phyloP scores from a whole-genome alignment of 2,113 vertebrate species.

The Phylloscopus trochilus region DNA sequence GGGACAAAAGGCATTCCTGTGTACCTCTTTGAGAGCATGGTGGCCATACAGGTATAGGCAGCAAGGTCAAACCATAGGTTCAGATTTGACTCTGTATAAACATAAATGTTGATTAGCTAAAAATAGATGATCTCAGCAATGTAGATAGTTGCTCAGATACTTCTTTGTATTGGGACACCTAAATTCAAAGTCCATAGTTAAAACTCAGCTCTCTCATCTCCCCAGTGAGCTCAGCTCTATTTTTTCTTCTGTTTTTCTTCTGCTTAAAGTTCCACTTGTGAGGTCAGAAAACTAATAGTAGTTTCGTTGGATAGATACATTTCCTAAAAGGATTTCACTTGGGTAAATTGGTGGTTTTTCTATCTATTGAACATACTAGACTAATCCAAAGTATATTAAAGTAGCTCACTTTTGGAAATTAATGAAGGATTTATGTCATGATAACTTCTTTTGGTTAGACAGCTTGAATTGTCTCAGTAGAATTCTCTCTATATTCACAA shows the following conservation, averaged over 20 bases:
- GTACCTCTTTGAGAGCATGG: background rate
- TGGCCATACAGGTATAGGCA: background rate
- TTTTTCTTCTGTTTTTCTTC: background rate
- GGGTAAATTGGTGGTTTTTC: background rate
- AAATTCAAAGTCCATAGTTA: background rate
- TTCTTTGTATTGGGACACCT: background rate
- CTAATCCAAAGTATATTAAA: background rate
- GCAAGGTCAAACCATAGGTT: background rate
- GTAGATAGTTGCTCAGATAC: background rate
- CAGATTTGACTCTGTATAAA: background rate
- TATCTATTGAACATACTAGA: background rate
- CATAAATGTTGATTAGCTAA: background rate
- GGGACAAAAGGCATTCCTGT: rapidly evolving
- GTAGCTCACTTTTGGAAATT: background rate
- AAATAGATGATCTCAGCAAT: background rate
- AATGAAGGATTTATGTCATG: background rate
- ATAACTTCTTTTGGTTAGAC: background rate
- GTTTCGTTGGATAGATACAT: background rate
- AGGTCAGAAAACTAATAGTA: background rate
- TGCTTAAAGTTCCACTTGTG: background rate
- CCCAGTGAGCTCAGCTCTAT: background rate
- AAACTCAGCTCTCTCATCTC: background rate
- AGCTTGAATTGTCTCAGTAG: background rate
- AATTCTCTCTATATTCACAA: background rate
- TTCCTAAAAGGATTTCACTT: background rate